Percentiles rank a stretch among this genome's conserved stretches.
Evolutionary conservation across 30 jellyfish, hydroid and myxozoan genomes (phyloP).

Genomic region (Pelagia noctiluca): DNA sequence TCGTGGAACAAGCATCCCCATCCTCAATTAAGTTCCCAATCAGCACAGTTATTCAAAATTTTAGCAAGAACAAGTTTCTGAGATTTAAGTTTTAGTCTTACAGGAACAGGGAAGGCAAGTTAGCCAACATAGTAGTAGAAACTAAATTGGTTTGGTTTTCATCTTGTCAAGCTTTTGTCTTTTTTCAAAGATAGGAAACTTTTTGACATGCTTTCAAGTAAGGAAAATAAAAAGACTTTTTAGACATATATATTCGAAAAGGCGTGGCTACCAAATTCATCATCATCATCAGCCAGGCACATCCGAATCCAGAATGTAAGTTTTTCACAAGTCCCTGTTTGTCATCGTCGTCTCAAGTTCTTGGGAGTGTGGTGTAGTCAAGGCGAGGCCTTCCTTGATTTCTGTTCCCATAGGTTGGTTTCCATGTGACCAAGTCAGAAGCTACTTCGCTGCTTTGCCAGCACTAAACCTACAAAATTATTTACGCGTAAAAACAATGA

Average conservation of each 20-base stretch:
- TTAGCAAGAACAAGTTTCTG: not conserved
- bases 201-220: slow-evolving; percentile 2
- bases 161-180: not conserved
- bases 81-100: not conserved
- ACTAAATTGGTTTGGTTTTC: not conserved
- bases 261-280: slow-evolving; percentile 6
- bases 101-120: slow-evolving; percentile 2
- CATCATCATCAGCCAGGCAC: too few relatives aligned
- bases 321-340: too few relatives aligned
- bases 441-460: too few relatives aligned
- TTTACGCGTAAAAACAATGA: slow-evolving; percentile 2
- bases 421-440: too few relatives aligned
- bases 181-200: not conserved
- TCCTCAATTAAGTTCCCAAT: not conserved
- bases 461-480: not conserved
- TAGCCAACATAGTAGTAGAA: not conserved
- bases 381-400: too few relatives aligned
- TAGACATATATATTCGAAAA: not conserved
- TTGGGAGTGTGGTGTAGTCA: too few relatives aligned
- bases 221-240: not conserved
- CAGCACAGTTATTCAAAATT: not conserved
- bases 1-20: slow-evolving; percentile 2
- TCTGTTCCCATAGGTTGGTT: too few relatives aligned
- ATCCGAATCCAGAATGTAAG: too few relatives aligned
- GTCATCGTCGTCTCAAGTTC: too few relatives aligned